Evolutionary conservation across 2,888 invertebrate genomes (phyloP), one percentile per base, ranked within the genome.

Genomic region (Acleris literana): DNA sequence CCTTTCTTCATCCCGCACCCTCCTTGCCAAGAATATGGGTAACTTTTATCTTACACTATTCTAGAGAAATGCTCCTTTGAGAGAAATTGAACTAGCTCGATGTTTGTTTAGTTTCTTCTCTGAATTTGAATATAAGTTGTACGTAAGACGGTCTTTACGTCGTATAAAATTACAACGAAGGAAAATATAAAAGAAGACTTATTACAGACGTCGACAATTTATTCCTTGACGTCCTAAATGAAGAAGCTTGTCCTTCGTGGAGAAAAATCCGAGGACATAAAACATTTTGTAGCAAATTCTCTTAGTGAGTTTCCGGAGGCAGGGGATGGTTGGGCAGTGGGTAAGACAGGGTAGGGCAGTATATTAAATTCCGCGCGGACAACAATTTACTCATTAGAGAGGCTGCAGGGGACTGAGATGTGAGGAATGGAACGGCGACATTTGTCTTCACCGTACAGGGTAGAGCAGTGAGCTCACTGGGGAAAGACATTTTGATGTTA

Each of bases 321-420:
- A 44, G 57, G 63, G 63, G 63, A 43, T 17, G n/a, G 55, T 48
- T 39, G 43, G 43, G 63, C 22, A 66, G 69, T 63, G 65, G 64
- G 69, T 68, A 71, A 67, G 60, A 68, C 59, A 70, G 60, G 70
- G 68, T 16, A 52, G 60, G 70, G 66, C 62, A 71, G 74, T 76
- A 73, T 81, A 82, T 82, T 80, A 82, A 77, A 82, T 82, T 82
- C 81, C 79, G 71, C 61, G 72, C 70, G 76, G 78, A 76, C 80
- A 79, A 79, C 80, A 77, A 79, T 81, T 80, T 75, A 70, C 76
- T 81, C 79, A 80, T 81, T 80, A 82, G 72, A 82, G 72, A 68
- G 64, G 53, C 58, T 53, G 29, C 64, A 59, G 48, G 48, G 56
- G 68, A 58, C 67, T 25, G 58, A 68, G 69, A 57, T 64, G 61